A percentile compares a stretch with the other conserved stretches of the same genome.
Evolutionary conservation across 2,888 invertebrate genomes (phyloP).

Genomic region (Cheiracanthium punctorium): DNA sequence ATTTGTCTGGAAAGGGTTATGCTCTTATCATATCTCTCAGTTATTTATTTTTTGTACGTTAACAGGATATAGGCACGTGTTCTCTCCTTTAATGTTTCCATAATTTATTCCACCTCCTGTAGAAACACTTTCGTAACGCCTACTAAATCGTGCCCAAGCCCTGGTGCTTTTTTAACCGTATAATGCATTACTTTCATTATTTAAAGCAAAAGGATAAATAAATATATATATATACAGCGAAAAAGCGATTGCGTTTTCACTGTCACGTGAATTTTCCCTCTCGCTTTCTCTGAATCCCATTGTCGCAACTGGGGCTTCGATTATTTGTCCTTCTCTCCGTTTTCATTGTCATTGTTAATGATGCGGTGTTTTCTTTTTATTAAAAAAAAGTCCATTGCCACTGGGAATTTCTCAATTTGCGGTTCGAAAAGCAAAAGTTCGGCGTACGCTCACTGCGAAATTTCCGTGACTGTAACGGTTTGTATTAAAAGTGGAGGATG

Average conservation of each 20-base stretch:
- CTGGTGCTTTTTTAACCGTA: neutral
- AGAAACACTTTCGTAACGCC: too few relatives aligned
- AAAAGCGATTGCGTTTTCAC: neutral
- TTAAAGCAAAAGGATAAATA: too few relatives aligned
- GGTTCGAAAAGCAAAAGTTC: neutral
- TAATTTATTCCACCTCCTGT: too few relatives aligned
- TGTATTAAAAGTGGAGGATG: too few relatives aligned
- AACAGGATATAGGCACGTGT: too few relatives aligned
- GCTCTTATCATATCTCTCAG: too few relatives aligned
- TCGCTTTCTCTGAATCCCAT: neutral
- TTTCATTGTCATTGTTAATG: constrained; percentile 10
- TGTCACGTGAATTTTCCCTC: neutral
- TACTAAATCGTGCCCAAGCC: neutral
- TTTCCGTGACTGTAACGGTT: neutral
- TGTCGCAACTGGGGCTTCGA: neutral
- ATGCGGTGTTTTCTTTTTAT: neutral
- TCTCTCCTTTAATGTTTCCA: too few relatives aligned
- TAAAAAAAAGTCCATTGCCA: constrained; percentile 5
- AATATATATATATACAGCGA: too few relatives aligned
- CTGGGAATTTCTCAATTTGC: neutral
- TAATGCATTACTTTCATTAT: too few relatives aligned
- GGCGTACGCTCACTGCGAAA: neutral
- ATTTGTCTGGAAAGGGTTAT: too few relatives aligned
- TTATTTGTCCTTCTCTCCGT: neutral
- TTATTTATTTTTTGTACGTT: too few relatives aligned